Conservation (phyloP, 2,888 invertebrate genomes). For the Drosophila prostipennis region DNA sequence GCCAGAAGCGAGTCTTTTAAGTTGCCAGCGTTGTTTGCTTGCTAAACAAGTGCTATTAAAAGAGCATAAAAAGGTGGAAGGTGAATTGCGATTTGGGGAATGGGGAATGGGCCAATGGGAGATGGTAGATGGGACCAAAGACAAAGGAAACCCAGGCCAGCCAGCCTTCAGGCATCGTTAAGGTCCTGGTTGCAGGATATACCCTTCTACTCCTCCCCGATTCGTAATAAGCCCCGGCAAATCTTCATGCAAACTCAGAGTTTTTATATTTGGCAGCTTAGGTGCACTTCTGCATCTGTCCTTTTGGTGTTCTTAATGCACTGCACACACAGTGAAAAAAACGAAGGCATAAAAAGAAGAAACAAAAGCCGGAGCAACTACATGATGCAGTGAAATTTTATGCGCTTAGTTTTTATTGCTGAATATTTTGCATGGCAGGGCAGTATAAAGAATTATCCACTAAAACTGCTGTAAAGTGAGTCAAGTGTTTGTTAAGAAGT, state of each 20-base stretch:
- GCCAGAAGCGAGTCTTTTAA: constrained; percentile 53
- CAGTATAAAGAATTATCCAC: constrained; percentile 43
- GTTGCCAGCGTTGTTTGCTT: constrained; percentile 73
- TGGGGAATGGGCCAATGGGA: constrained; percentile 20
- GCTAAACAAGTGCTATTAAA: constrained; percentile 80
- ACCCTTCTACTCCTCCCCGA: not conserved
- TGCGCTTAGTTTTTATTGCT: constrained; percentile 58
- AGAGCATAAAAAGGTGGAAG: constrained; percentile 76
- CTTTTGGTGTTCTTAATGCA: constrained; percentile 61
- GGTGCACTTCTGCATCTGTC: constrained; percentile 74
- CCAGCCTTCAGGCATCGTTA: constrained; percentile 58
- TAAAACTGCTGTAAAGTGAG: constrained; percentile 44
- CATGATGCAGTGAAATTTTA: constrained; percentile 65
- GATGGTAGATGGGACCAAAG: constrained; percentile 30
- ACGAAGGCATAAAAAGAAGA: constrained; percentile 4
- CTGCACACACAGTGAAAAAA: constrained; percentile 23
- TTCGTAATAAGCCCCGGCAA: constrained; percentile 37
- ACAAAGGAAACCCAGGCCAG: constrained; percentile 27
- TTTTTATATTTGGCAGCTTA: constrained; percentile 63
- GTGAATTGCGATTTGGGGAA: constrained; percentile 39
- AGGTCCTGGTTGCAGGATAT: constrained; percentile 38
- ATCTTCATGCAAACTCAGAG: constrained; percentile 34
- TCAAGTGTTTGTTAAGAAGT: constrained; percentile 38
- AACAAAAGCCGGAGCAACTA: constrained; percentile 30
- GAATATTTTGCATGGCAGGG: constrained; percentile 44